Evolutionary conservation across 2,888 invertebrate genomes (phyloP), one percentile per base, ranked within the genome.

Genomic region (Plebejus melissa): DNA sequence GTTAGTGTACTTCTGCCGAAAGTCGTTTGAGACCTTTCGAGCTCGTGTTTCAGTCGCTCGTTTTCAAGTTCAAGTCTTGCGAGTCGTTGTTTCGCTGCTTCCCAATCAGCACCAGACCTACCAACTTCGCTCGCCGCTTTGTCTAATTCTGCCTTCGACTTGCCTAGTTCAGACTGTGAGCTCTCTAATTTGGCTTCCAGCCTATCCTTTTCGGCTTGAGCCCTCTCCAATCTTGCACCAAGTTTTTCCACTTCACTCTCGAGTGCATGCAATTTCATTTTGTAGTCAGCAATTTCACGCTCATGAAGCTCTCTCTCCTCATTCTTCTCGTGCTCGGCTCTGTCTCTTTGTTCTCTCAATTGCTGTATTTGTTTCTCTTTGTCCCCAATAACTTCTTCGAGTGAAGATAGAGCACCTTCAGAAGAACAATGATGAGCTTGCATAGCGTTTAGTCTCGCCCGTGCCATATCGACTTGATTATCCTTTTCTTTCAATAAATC

Each of bases 321-420:
- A 81, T 98, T 97, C 86, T 98, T 97, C 84, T 99, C 99, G 82
- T 98, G 97, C 90, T 99, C 99, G 69, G 98, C 98, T 82, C 98
- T 95, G 85, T 99, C 99, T 85, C 99, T 95, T 87, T 99, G 99
- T 85, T 99, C 99, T 81, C 98, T 94, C 79, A 99, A 93, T 87
- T 98, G 98, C 81, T 97, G 96, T 94, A 99, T 98, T 94, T 99
- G 99, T 88, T 98, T 98, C 85, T 99, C 99, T 93, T 99, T 99
- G 86, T 99, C 99, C 74, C 97, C 97, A 82, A 99, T 97, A 16
- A 98, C 98, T 93, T 99, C 99, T 94, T 99, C 99, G 69, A 99
- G 95, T 79, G 97, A 97, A 75, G 98, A 97, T 75, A 99, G 94
- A 2, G 98, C 98, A 75, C 98, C 98, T 94, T 98, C 98, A 11